Evolutionary conservation across 2,797 vertebrate genomes (phyloP), one percentile per base, ranked within the genome.

Genomic region (Oreonectes daqikongensis): DNA sequence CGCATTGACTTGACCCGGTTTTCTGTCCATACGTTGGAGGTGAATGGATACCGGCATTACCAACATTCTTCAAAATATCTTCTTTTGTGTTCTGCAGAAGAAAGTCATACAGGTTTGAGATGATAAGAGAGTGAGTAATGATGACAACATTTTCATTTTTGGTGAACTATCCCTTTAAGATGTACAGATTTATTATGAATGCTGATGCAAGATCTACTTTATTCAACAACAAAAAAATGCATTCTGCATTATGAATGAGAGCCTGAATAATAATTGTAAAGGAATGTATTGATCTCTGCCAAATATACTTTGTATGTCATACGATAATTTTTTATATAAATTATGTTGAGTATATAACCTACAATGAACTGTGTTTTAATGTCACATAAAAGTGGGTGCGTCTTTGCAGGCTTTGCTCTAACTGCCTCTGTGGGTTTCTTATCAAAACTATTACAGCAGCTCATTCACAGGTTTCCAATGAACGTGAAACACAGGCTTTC

Each of bases 401-500:
- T 77, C n/a, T 63, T 67, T n/a, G 20, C 50, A n/a, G 20, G 14
- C 22, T 59, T 55, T 24, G 40, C 42, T 22, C 55, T 26, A 26
- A 48, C 57, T 75, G 28, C 69, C 50, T 82, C 57, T 50, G 12
- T 73, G 72, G 61, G 22, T 22, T 73, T 72, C 68, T 73, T 74
- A 72, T 71, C 66, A 46, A 59, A 63, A 71, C 52, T 59, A 52
- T 69, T 79, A 68, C 32, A n/a, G 57, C 53, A 22, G 66, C 67
- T 67, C 66, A 65, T 64, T 60, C 20, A 40, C 53, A 30, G n/a
- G 32, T 72, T 75, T 75, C 70, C 59, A 72, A 75, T 64, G 42
- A 64, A 61, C 75, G 63, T 64, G 81, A 82, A 89, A 84, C 69
- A 75, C 79, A 81, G 79, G 85, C 84, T 85, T 67, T 70, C 52